Conservation (phyloP, 2,113 vertebrate genomes). For the Misgurnus mizolepis region DNA sequence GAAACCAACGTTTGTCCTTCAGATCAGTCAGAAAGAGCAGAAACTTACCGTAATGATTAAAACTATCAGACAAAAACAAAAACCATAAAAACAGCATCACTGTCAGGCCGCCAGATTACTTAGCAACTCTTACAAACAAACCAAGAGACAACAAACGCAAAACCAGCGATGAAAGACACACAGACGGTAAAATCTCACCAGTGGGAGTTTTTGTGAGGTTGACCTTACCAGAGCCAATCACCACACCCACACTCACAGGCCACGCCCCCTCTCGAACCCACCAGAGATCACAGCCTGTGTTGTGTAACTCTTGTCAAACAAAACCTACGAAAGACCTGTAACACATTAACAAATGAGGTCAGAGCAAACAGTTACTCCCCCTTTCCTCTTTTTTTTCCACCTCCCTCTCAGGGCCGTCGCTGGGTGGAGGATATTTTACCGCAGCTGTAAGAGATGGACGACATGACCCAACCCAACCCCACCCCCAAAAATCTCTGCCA, state of each 20-base stretch:
- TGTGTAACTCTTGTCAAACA: slow-evolving; percentile 62
- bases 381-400: not conserved
- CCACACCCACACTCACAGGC: slow-evolving; percentile 3
- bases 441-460: slow-evolving; percentile 57
- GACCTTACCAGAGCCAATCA: slow-evolving; percentile 39
- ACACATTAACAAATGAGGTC: slow-evolving; percentile 66
- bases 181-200: not conserved
- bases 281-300: slow-evolving; percentile 58
- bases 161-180: slow-evolving; percentile 9
- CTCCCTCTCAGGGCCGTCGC: slow-evolving; percentile 25
- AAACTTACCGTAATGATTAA: not conserved
- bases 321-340: slow-evolving; percentile 58
- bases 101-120: not conserved
- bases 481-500: slow-evolving; percentile 39
- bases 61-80: not conserved
- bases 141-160: slow-evolving; percentile 18
- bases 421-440: slow-evolving; percentile 60
- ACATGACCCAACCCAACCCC: slow-evolving; percentile 39
- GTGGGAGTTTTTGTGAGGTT: slow-evolving; percentile 15
- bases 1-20: too few species aligned
- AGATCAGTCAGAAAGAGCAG: too few species aligned
- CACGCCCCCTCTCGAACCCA: slow-evolving; percentile 34
- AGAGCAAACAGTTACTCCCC: slow-evolving; percentile 35
- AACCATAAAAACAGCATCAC: not conserved
- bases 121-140: slow-evolving; percentile 19